phyloP scores from a whole-genome alignment of 2,888 invertebrate species.

The Plebejus melissa region DNA sequence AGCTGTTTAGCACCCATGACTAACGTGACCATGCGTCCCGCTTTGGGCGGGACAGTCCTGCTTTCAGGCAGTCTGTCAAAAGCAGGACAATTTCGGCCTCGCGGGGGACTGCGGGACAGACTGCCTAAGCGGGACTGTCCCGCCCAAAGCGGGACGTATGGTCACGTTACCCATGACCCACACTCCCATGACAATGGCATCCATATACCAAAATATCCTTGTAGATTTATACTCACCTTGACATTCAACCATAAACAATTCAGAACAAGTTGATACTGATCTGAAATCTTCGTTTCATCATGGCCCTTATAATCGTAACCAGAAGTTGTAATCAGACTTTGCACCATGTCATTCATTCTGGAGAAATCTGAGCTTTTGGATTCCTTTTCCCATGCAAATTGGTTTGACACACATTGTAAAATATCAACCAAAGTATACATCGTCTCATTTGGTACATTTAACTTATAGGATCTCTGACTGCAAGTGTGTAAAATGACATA shows the following conservation, averaged over 20 bases:
- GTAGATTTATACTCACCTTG: slow-evolving; percentile 74
- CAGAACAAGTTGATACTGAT: slow-evolving; percentile 83
- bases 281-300: slow-evolving; percentile 71
- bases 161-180: neutral
- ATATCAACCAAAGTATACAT: slow-evolving; percentile 48
- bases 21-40: too few relatives aligned
- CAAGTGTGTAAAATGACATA: slow-evolving; percentile 53
- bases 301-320: slow-evolving; percentile 44
- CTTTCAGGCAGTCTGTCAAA: too few relatives aligned
- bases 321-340: slow-evolving; percentile 76
- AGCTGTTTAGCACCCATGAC: too few relatives aligned
- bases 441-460: slow-evolving; percentile 42
- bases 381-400: slow-evolving; percentile 60
- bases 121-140: too few relatives aligned
- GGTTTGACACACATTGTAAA: slow-evolving; percentile 56
- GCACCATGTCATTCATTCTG: slow-evolving; percentile 86
- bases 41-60: too few relatives aligned
- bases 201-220: neutral
- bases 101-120: too few relatives aligned
- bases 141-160: too few relatives aligned
- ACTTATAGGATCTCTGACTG: slow-evolving; percentile 44
- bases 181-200: neutral
- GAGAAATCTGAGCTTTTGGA: slow-evolving; percentile 83
- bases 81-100: too few relatives aligned
- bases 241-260: slow-evolving; percentile 89